Base-by-base conservation (phyloP, 1,140 invertebrate species). In the Drosophila ogumai region DNA sequence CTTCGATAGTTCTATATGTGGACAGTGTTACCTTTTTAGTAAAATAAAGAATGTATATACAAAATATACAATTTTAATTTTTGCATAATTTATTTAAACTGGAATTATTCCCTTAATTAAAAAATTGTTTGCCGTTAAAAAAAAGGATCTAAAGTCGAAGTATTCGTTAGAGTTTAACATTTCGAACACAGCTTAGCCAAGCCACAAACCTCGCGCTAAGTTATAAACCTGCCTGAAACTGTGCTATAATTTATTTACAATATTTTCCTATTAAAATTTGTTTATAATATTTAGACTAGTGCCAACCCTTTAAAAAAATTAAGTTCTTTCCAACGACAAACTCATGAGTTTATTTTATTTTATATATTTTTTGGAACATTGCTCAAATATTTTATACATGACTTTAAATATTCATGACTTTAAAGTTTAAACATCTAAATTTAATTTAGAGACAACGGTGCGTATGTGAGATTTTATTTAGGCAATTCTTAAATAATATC, bases 221-320 rank as follows among this genome's bases (percentile, higher is more conserved):
- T 32, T 36, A 32, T 9, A 12, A 34, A 9, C 31, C 46, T 31
- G 36, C 52, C 46, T 25, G 3, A 36, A 72, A 36, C 17, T 44
- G 3, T 43, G 19, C 36, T 43, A 65, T 19, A 3, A 22, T 44
- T 38, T 22, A 19, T 43, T 13, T 6, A 12, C 3, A 22, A n/a
- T 10, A n/a, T 15, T n/a, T 52, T 32, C 31, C 49, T 19, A 52
- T 32, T 19, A 50, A 19, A 13, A 19, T 25, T 1, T 1, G 1
- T 25, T 25, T 1, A 13, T 25, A 43, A 13, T 28, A 25, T 7
- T 43, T 25, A 32, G 31, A 32, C 43, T 41, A 22, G 19, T 22
- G 19, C 1, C 19, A 22, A 22, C 44, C 32, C 40, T 25, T 54
- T 65, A 47, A 56, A 49, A 74, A 56, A 71, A 71, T 52, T 49